Evolutionary conservation across 2,113 vertebrate genomes (phyloP).

Genomic region (Calonectris borealis): DNA sequence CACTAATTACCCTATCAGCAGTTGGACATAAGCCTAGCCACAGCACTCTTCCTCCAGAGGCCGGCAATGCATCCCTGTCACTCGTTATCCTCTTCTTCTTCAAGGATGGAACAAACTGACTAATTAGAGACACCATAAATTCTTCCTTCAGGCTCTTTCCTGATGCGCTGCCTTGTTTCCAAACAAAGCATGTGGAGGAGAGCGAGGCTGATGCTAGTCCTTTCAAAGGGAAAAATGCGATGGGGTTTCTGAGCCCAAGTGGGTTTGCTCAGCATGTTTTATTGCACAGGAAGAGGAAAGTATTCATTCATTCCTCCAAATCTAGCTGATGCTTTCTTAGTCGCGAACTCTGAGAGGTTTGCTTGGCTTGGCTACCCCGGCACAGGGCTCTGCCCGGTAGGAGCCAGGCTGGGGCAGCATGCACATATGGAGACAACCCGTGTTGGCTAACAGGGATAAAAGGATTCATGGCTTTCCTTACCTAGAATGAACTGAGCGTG

Average conservation of each 20-base stretch:
- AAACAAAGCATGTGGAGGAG: neutral
- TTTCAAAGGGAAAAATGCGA: neutral
- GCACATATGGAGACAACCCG: neutral
- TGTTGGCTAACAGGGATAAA: neutral
- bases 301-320: neutral
- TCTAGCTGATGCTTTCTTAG: neutral
- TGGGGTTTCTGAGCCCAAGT: neutral
- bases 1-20: slow-evolving; percentile 62
- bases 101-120: slow-evolving; percentile 40
- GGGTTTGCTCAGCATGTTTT: neutral
- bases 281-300: neutral
- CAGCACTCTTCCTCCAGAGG: slow-evolving; percentile 44
- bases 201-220: neutral
- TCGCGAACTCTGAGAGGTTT: neutral
- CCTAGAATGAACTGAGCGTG: neutral
- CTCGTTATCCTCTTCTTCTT: slow-evolving; percentile 6
- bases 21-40: slow-evolving; percentile 55
- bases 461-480: neutral
- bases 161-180: neutral
- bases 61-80: neutral
- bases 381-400: neutral
- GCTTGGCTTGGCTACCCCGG: neutral
- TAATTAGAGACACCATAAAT: slow-evolving; percentile 60
- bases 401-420: neutral
- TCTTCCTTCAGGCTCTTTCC: slow-evolving; percentile 42